phyloP scores from a whole-genome alignment of 2,113 vertebrate species.

The Calonectris borealis region DNA sequence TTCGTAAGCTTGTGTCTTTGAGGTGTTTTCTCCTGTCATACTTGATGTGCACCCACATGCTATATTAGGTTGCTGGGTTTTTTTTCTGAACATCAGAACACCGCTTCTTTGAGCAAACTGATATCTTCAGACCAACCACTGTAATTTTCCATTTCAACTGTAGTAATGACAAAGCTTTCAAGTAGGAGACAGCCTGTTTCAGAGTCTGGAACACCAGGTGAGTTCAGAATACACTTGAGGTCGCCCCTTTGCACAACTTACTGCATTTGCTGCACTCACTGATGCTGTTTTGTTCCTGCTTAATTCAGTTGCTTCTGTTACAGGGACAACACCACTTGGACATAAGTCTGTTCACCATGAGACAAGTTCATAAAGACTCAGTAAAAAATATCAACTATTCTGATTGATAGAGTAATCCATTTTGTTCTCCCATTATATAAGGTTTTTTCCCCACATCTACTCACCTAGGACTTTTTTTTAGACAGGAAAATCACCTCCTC shows the following conservation, averaged over 20 bases:
- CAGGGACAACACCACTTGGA: neutral
- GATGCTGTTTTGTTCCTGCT: neutral
- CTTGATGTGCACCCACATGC: fast-evolving
- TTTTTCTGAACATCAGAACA: neutral
- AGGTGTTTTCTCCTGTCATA: neutral
- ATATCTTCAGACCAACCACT: neutral
- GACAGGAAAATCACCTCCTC: neutral
- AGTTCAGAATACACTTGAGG: neutral
- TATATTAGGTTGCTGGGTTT: neutral
- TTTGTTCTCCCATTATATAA: neutral
- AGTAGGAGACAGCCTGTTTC: neutral
- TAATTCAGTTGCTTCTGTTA: neutral
- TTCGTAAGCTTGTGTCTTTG: neutral
- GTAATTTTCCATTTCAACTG: neutral
- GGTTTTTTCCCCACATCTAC: neutral
- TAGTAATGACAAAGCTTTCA: neutral
- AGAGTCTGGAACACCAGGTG: neutral
- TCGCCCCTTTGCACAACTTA: neutral
- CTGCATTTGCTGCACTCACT: fast-evolving
- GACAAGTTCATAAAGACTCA: neutral
- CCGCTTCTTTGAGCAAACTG: neutral
- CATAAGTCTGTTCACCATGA: neutral
- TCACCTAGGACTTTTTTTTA: neutral
- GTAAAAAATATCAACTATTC: neutral
- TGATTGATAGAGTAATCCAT: neutral